Evolutionary conservation across 1,140 invertebrate genomes (phyloP).

Genomic region (Aplysia californica): DNA sequence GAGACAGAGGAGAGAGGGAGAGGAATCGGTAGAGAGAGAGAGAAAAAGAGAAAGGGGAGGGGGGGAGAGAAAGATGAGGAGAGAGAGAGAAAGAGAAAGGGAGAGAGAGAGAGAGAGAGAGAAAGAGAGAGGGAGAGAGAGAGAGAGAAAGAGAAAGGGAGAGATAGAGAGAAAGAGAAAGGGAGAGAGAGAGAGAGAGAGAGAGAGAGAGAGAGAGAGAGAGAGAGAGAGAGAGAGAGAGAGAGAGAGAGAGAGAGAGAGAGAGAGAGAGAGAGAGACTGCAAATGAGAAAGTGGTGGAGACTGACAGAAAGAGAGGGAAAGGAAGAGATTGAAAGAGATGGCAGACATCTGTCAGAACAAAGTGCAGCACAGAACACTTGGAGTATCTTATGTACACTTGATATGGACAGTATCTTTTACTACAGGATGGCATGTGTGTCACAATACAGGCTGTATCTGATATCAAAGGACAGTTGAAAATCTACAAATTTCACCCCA

Average conservation of each 20-base stretch:
- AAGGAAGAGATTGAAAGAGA: background rate
- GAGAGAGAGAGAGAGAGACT: background rate
- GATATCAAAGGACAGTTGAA: no score
- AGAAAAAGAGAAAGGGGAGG: background rate
- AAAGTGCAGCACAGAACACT: no score
- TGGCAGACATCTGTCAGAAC: no score
- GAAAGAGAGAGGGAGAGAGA: background rate
- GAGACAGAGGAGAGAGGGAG: background rate
- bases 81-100: background rate
- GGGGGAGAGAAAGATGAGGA: background rate
- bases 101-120: background rate
- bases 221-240: background rate
- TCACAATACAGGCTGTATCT: no score
- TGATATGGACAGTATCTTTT: no score
- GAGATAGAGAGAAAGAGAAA: background rate
- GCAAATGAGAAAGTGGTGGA: background rate
- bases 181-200: background rate
- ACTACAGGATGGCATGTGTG: no score
- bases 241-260: background rate
- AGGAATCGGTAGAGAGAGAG: background rate
- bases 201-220: background rate
- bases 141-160: background rate
- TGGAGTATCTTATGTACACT: no score
- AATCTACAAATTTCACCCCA: no score
- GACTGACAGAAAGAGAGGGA: background rate